Base-by-base conservation (phyloP, 2,113 vertebrate genomes). In the Forbesichthys agassizii region DNA sequence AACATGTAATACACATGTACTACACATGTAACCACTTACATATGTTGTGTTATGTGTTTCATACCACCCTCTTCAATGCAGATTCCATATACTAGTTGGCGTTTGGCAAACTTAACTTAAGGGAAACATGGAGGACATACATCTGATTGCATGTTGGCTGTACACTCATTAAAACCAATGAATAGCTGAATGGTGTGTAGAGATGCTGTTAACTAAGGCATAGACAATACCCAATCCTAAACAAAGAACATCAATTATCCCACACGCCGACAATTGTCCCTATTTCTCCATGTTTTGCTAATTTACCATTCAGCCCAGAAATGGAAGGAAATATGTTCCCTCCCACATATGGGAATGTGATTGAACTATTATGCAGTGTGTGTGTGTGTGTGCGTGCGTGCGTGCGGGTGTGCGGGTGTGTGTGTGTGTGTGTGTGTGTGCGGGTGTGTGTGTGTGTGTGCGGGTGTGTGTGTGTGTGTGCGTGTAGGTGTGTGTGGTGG, bases 261-360 rank as follows among this genome's bases (percentile, higher is more conserved):
- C 58, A 8, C 61, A 66, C 72, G 80, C 80, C 68, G 68, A 54
- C 46, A 64, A 83, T 84, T 77, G 57, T 80, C 70, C 78, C 64
- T 49, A 69, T 84, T 72, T 79, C 72, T 69, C 73, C 72, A 42
- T 74, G 62, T 56, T 77, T 33, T 20, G n/a, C 65, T 66, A 62
- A 67, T 80, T 77, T 49, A 33, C 63, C 36, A 52, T 69, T 80
- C 51, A 64, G 49, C 27, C 18, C 49, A 42, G 54, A 16, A 33
- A 82, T 47, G 47, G 64, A 77, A 78, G 63, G 59, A 69, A 62
- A 76, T 69, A 58, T 73, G 73, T 72, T 16, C 27, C 33, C 58
- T 5, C 9, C 33, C 58, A 61, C 51, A 73, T 63, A 74, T 81
- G 77, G 53, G 18, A 67, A 78, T 78, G 51, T 64, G 64, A 83